Base-by-base conservation (phyloP, 2,888 invertebrate species). In the Incurvaria masculella region DNA sequence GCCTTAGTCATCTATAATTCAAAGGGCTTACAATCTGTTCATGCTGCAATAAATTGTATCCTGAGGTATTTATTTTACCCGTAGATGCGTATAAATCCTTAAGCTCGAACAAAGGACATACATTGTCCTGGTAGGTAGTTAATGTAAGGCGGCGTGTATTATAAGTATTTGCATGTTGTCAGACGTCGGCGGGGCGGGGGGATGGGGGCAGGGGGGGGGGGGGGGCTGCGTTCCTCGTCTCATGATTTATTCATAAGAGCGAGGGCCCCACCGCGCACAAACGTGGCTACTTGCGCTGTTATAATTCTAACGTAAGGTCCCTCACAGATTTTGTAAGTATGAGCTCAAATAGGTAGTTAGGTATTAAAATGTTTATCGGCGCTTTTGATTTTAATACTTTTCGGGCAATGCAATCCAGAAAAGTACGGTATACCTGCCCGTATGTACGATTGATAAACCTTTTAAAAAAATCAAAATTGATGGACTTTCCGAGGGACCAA, bases 171-270 rank as follows among this genome's bases (percentile, higher is more conserved):
- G 33, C 33, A 33, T 33, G 33, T 33, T 33, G 33, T 8, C 8
- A 8, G 8, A n/a, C 33, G 33, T 8, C 11, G 33, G 33, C 33
- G 33, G 8, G 33, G 33, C 11, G 33, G 11, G 33, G 33, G 4
- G 33, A 8, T 8, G 33, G 33, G 11, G 33, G 33, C 33, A n/a
- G 11, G 33, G 33, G 33, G 33, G 33, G 3, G 33, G 33, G 14
- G 14, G 11, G 11, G 33, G 33, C 33, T 6, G 33, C 33, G 33
- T 33, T 14, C 33, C 66, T 63, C 61, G 59, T 57, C 69, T 78
- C 73, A 78, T 78, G 76, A 76, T 76, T 78, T 76, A 76, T 76
- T 76, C 76, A 78, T 76, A 73, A 71, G 72, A 72, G 69, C 70
- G 66, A 62, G 47, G 70, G 65, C 68, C 65, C 65, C 62, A 62